Conservation (phyloP, 2,113 vertebrate genomes). For the Condylura cristata region DNA sequence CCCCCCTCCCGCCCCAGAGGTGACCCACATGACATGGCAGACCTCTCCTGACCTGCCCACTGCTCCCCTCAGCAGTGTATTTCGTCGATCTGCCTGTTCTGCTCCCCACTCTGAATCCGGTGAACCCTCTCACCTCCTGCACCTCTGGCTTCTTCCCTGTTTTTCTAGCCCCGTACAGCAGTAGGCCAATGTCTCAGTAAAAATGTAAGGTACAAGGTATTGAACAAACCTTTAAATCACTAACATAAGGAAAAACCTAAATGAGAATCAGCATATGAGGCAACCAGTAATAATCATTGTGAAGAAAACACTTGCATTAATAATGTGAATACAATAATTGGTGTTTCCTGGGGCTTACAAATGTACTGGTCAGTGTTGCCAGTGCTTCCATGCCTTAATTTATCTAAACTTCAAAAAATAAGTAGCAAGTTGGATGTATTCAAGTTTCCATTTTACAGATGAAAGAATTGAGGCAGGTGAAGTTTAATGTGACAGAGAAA, state of each 20-base stretch:
- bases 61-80: too few species aligned
- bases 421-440: neutral
- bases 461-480: neutral
- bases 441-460: neutral
- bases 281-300: neutral
- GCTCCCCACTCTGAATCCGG: too few species aligned
- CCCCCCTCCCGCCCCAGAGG: too few species aligned
- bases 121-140: too few species aligned
- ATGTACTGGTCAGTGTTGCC: neutral
- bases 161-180: neutral
- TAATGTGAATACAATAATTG: neutral
- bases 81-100: too few species aligned
- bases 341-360: neutral
- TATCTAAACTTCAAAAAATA: neutral
- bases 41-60: too few species aligned
- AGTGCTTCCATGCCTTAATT: neutral
- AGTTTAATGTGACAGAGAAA: neutral
- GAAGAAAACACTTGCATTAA: neutral
- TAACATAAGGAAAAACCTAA: neutral
- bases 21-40: too few species aligned
- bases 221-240: neutral
- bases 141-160: too few species aligned
- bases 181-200: neutral
- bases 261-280: neutral
- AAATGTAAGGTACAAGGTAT: neutral